Evolutionary conservation across 2,113 vertebrate species (phyloP).

Genomic region (Sceloporus tristichus): DNA sequence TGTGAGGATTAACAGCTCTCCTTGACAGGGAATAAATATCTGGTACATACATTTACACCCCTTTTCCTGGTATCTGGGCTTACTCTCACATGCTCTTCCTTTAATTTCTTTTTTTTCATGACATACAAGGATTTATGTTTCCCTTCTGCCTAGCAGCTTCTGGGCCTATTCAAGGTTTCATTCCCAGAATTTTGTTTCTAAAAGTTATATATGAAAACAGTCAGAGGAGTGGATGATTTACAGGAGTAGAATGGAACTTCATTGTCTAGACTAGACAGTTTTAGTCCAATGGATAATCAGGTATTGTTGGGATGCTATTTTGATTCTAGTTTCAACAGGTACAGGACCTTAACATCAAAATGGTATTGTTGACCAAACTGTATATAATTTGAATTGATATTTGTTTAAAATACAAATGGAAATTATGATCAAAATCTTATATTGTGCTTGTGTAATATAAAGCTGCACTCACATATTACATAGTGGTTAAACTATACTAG

Average conservation of each 20-base stretch:
- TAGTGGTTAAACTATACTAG: too few relatives aligned
- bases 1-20: constrained; percentile 45
- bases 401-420: not conserved
- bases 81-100: constrained; percentile 56
- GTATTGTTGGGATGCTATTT: not conserved
- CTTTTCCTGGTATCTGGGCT: constrained; percentile 25
- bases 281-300: not conserved
- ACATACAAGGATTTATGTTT: constrained; percentile 50
- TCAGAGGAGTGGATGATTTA: not conserved
- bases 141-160: constrained; percentile 30
- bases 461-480: too few relatives aligned
- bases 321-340: not conserved
- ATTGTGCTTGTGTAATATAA: too few relatives aligned
- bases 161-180: constrained; percentile 58
- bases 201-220: not conserved
- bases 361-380: not conserved
- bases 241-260: not conserved
- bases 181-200: constrained; percentile 31
- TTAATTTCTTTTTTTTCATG: constrained; percentile 39
- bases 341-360: not conserved
- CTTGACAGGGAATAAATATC: constrained; percentile 45
- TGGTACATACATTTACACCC: constrained; percentile 37
- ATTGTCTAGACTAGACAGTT: too few relatives aligned
- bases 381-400: not conserved
- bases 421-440: too few relatives aligned